Evolutionary conservation across 2,888 invertebrate genomes (phyloP).

Genomic region (Hemicrepidius hirtus): DNA sequence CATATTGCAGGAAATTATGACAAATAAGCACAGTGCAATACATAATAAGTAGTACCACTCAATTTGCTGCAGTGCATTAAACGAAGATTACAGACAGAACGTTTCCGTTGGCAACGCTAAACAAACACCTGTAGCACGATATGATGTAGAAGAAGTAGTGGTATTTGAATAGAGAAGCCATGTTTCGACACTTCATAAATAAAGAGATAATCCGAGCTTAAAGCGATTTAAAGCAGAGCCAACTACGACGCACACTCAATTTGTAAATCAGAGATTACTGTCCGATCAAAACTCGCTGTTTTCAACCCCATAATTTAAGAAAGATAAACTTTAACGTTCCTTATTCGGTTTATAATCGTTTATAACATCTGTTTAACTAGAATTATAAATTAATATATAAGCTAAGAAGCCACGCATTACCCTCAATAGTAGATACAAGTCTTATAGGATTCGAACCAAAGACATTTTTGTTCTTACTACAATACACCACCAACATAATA

Average conservation of each 20-base stretch:
- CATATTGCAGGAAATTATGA: conserved; percentile 12
- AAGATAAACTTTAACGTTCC: conserved; percentile 2
- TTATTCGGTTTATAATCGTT: too few relatives aligned
- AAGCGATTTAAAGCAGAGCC: conserved; percentile 3
- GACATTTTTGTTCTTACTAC: too few relatives aligned
- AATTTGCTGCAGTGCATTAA: neutral
- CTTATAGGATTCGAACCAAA: too few relatives aligned
- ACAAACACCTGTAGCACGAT: conserved; percentile 19
- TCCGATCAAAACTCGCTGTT: neutral
- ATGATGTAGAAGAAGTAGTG: neutral
- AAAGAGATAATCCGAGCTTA: conserved; percentile 39
- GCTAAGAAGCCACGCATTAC: too few relatives aligned
- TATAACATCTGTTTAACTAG: too few relatives aligned
- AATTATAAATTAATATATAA: too few relatives aligned
- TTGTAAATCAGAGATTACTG: conserved; percentile 30
- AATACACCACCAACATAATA: too few relatives aligned
- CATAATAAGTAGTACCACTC: neutral
- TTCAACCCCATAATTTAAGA: conserved; percentile 21
- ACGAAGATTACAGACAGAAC: neutral
- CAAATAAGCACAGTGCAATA: neutral
- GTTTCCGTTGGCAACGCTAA: conserved; percentile 10
- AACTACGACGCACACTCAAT: conserved; percentile 10
- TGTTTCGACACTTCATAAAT: conserved; percentile 46
- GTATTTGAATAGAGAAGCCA: conserved; percentile 29
- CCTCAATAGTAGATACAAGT: too few relatives aligned